Evolutionary conservation across 2,888 invertebrate genomes (phyloP).

Genomic region (Lamproptera curius): DNA sequence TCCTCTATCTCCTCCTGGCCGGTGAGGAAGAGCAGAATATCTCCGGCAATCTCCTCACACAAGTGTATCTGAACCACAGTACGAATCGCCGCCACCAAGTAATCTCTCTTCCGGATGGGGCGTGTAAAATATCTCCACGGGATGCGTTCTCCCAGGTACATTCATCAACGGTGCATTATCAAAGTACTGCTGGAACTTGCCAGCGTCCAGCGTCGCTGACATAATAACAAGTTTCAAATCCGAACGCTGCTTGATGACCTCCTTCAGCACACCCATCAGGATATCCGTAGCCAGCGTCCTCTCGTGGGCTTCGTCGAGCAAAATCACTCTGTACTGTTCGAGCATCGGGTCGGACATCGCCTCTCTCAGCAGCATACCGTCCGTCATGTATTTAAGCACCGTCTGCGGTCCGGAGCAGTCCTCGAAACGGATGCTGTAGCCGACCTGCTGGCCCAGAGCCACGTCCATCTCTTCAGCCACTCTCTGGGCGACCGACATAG

Average conservation of each 20-base stretch:
- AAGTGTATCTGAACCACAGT: slow-evolving; percentile 98
- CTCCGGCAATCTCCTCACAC: slow-evolving; percentile 95
- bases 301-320: slow-evolving; percentile 99
- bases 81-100: slow-evolving; percentile 98
- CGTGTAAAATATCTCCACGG: slow-evolving; percentile 94
- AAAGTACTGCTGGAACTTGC: slow-evolving; percentile 99
- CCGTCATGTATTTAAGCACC: slow-evolving; percentile 98
- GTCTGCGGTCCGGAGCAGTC: slow-evolving; percentile 98
- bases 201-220: slow-evolving; percentile 99
- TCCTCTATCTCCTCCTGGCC: slow-evolving; percentile 98
- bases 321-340: slow-evolving; percentile 95
- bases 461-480: slow-evolving; percentile 99
- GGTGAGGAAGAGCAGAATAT: slow-evolving; percentile 91
- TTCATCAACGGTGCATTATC: slow-evolving; percentile 99
- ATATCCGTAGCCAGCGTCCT: slow-evolving; percentile 99
- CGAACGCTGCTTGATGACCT: slow-evolving; percentile 93
- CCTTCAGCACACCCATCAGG: slow-evolving; percentile 98
- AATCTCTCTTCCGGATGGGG: slow-evolving; percentile 98
- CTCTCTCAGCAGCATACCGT: slow-evolving; percentile 99
- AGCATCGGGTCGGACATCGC: slow-evolving; percentile 99
- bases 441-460: slow-evolving; percentile 82
- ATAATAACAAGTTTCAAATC: slow-evolving; percentile 99
- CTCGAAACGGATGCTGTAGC: slow-evolving; percentile 95
- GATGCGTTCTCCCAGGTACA: slow-evolving; percentile 86
- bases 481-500: slow-evolving; percentile 99